Percentiles rank a stretch among this genome's conserved stretches.
Conservation (phyloP, 2,113 vertebrate genomes). For the Psilopogon haemacephalus region DNA sequence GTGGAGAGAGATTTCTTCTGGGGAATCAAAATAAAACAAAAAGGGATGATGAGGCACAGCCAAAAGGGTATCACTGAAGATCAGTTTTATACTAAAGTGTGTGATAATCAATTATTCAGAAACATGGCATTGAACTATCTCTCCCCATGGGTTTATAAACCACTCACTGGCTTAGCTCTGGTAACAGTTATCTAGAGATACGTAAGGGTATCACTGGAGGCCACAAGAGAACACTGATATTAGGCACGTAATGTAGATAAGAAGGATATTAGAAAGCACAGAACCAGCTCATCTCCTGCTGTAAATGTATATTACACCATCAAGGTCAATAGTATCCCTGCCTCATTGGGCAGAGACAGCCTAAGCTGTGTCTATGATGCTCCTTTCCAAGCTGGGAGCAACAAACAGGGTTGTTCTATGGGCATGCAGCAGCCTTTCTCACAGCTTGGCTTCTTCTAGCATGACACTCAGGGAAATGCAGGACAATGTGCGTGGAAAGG, state of each 20-base stretch:
- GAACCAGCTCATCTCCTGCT: background rate
- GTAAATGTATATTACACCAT: background rate
- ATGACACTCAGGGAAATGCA: background rate
- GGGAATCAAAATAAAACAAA: constrained; percentile 55
- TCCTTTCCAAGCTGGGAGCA: background rate
- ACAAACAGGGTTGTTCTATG: background rate
- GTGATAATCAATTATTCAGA: constrained; percentile 76
- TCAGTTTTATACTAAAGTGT: constrained; percentile 55
- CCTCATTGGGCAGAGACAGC: background rate
- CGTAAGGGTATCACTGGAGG: background rate
- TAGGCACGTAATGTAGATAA: background rate
- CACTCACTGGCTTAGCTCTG: constrained; percentile 19
- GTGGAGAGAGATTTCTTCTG: constrained; percentile 39
- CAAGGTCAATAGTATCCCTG: background rate
- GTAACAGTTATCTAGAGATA: constrained; percentile 47
- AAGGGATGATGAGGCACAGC: constrained; percentile 12
- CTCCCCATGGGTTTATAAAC: constrained; percentile 59
- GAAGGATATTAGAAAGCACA: background rate
- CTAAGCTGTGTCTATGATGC: background rate
- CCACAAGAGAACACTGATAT: background rate
- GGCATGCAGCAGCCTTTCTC: background rate
- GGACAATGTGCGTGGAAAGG: background rate
- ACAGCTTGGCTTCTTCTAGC: background rate
- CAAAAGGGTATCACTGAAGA: constrained; percentile 55
- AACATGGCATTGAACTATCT: constrained; percentile 44